phyloP scores from a whole-genome alignment of 2,888 invertebrate genomes.

The Eristalis tenax region DNA sequence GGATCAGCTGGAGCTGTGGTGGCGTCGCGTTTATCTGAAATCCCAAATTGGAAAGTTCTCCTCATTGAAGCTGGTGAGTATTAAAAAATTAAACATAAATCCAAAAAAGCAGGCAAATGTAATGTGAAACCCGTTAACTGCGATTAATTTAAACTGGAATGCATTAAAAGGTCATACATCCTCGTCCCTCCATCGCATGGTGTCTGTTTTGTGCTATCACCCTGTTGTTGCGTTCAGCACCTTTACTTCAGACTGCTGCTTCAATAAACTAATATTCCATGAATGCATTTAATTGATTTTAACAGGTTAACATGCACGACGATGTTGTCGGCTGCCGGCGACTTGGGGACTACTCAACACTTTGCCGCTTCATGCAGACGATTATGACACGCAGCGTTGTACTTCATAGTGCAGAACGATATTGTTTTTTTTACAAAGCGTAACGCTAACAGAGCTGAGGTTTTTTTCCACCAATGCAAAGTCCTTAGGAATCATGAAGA shows the following conservation, averaged over 20 bases:
- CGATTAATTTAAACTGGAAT: neutral
- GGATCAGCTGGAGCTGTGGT: slow-evolving; percentile 81
- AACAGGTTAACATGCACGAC: slow-evolving; percentile 29
- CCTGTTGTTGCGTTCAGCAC: neutral
- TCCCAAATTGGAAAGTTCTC: slow-evolving; percentile 80
- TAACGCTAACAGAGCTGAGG: slow-evolving; percentile 20
- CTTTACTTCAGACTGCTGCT: neutral
- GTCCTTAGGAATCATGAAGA: neutral
- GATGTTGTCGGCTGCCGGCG: neutral
- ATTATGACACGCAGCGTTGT: slow-evolving; percentile 56
- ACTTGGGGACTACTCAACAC: slow-evolving; percentile 20
- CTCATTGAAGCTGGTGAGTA: slow-evolving; percentile 81
- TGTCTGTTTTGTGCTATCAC: no score
- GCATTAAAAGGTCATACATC: neutral
- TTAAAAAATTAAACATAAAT: neutral
- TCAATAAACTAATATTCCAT: neutral
- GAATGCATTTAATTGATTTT: slow-evolving; percentile 30
- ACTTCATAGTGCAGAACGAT: slow-evolving; percentile 53
- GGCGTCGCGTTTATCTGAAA: slow-evolving; percentile 80
- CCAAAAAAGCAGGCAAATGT: neutral
- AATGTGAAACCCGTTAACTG: neutral
- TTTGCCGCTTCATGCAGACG: slow-evolving; percentile 28
- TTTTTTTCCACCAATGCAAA: neutral
- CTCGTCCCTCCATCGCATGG: no score
- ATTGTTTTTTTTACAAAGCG: slow-evolving; percentile 46